A percentile compares a stretch with the other conserved stretches of the same genome.
Conservation (phyloP, 2,113 vertebrate species). For the Epinephelus cyanopodus region DNA sequence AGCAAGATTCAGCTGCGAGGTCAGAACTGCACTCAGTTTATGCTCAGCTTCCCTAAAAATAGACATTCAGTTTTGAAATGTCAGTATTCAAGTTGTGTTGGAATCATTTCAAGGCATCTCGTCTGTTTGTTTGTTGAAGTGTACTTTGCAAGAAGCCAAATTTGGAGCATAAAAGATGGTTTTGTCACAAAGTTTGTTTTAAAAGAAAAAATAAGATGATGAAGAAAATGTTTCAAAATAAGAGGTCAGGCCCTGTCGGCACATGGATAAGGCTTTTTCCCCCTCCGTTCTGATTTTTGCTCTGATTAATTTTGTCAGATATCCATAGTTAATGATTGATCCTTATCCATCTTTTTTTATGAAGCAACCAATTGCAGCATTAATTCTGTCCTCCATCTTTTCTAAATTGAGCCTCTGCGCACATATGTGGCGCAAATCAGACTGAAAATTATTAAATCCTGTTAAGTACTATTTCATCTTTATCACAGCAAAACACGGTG, state of each 20-base stretch:
- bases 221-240: not conserved
- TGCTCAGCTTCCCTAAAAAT: not conserved
- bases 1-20: slow-evolving; percentile 88
- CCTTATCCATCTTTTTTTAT: too few species aligned
- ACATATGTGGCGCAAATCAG: not conserved
- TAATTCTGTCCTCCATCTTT: not conserved
- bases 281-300: too few species aligned
- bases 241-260: not conserved
- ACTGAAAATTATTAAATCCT: not conserved
- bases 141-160: not conserved
- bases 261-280: not conserved
- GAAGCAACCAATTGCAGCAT: too few species aligned
- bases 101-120: not conserved
- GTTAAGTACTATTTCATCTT: not conserved
- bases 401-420: too few species aligned
- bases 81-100: not conserved
- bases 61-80: not conserved
- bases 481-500: not conserved
- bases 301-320: too few species aligned
- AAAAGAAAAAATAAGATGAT: not conserved
- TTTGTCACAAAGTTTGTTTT: not conserved
- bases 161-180: not conserved
- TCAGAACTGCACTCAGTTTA: slow-evolving; percentile 35
- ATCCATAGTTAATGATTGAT: not conserved
- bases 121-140: not conserved